These are phyloP conservation scores for Eudorcas thomsonii DNA, from an alignment of 2,113 vertebrate genomes.

Conservation along the genomic window DNA sequence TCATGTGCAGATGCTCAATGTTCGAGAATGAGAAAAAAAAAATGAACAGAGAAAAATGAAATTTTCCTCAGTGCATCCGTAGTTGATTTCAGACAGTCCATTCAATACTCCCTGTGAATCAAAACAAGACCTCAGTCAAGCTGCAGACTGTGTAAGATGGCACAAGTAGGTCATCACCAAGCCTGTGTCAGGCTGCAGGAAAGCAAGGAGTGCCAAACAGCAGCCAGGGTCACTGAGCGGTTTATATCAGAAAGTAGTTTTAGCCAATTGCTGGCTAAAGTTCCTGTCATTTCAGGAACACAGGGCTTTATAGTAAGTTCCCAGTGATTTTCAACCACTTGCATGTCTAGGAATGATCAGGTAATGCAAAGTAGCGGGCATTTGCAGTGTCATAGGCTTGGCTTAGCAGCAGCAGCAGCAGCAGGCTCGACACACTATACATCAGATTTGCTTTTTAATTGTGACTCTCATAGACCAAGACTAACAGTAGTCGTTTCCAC, in stretches of 20 bases:
- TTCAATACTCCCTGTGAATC: background rate
- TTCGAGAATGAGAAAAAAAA: background rate
- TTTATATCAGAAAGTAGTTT: background rate
- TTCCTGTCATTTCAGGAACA: background rate
- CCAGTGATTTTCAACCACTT: background rate
- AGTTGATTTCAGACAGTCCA: background rate
- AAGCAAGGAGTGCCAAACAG: background rate
- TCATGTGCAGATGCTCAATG: background rate
- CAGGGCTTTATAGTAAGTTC: background rate
- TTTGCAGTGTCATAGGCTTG: background rate
- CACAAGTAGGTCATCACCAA: background rate
- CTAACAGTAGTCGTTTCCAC: background rate
- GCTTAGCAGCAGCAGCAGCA: background rate
- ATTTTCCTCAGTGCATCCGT: background rate
- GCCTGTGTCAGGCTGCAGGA: background rate
- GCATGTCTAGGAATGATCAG: background rate
- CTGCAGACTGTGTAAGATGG: background rate
- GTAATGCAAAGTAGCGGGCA: background rate
- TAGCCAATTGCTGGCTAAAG: background rate
- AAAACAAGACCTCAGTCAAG: constrained; percentile 2
- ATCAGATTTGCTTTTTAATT: background rate
- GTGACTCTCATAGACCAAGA: background rate
- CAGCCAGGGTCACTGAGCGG: background rate
- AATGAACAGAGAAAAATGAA: background rate
- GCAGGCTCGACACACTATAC: background rate